These are phyloP conservation scores for Drosophila nannoptera DNA, from an alignment of 1,140 invertebrate genomes.

Conservation along the genomic window DNA sequence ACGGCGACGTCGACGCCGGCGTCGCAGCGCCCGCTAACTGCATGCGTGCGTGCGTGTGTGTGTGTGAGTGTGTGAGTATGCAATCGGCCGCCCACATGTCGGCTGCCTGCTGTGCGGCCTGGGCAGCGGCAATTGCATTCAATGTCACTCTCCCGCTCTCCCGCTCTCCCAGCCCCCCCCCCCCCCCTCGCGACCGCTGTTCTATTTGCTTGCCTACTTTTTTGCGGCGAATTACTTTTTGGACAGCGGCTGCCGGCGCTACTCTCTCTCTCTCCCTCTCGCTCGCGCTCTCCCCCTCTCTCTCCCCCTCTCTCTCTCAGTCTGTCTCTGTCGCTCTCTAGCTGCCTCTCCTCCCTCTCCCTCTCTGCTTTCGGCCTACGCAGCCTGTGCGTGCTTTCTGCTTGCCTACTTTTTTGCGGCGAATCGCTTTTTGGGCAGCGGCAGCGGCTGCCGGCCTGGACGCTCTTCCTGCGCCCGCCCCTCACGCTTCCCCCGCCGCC, in stretches of 20 bases:
- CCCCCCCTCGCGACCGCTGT: too few relatives aligned
- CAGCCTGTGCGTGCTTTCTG: constrained; percentile 1
- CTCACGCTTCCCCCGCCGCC: too few relatives aligned
- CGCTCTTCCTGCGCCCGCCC: too few relatives aligned
- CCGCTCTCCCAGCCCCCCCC: not conserved
- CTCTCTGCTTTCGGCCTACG: not conserved
- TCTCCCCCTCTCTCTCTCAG: not conserved
- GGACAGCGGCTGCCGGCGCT: not conserved
- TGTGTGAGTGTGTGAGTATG: constrained; percentile 2
- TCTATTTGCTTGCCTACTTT: too few relatives aligned
- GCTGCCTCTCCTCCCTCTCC: not conserved
- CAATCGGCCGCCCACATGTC: constrained; percentile 29
- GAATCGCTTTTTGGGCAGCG: constrained; percentile 31
- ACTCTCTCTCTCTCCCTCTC: not conserved
- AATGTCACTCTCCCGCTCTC: constrained; percentile 49
- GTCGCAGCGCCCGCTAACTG: constrained; percentile 1
- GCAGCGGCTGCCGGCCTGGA: not conserved
- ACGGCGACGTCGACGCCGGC: constrained; percentile 4
- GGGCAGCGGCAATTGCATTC: constrained; percentile 45
- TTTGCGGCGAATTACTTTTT: not conserved
- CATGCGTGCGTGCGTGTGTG: constrained; percentile 1
- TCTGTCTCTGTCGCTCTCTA: not conserved
- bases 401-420: constrained; percentile 19
- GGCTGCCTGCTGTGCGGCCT: not conserved
- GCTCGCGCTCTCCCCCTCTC: not conserved